Conservation (phyloP, 2,113 vertebrate genomes). For the Stercorarius parasiticus region DNA sequence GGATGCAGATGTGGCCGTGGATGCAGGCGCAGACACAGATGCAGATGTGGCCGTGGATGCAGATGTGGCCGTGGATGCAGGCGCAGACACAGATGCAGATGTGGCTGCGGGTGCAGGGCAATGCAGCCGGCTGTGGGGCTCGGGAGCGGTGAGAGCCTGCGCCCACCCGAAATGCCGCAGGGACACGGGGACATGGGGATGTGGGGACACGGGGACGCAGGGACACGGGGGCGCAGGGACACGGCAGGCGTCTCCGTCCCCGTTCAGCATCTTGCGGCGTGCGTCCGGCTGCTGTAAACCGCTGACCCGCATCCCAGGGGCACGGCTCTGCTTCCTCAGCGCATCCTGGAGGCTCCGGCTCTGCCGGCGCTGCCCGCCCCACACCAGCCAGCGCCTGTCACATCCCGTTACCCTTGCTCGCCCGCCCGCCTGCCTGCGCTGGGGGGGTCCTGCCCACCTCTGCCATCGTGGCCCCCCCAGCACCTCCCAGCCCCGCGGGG, state of each 20-base stretch:
- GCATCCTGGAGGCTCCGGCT: not conserved
- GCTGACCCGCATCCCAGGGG: not conserved
- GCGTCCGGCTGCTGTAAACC: not conserved
- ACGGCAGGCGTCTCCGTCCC: not conserved
- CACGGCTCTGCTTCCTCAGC: not conserved
- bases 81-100: not conserved
- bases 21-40: too few relatives aligned
- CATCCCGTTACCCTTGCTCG: not conserved
- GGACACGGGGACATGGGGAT: not conserved
- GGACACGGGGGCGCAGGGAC: not conserved
- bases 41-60: too few relatives aligned
- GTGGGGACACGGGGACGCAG: too few relatives aligned
- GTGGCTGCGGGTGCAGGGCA: not conserved
- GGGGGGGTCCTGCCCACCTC: not conserved
- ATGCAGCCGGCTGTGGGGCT: rapidly evolving
- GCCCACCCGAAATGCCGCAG: not conserved
- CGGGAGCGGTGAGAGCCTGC: not conserved
- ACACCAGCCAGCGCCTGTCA: not conserved
- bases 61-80: too few relatives aligned
- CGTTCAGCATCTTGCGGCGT: not conserved
- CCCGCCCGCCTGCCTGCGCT: too few relatives aligned
- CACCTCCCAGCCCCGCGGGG: not conserved
- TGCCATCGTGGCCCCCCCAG: not conserved
- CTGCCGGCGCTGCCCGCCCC: too few relatives aligned
- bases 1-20: too few relatives aligned